Evolutionary conservation across 92 coral and sea anemone species (phyloP).

Genomic region (Umimayanthus kanabou): DNA sequence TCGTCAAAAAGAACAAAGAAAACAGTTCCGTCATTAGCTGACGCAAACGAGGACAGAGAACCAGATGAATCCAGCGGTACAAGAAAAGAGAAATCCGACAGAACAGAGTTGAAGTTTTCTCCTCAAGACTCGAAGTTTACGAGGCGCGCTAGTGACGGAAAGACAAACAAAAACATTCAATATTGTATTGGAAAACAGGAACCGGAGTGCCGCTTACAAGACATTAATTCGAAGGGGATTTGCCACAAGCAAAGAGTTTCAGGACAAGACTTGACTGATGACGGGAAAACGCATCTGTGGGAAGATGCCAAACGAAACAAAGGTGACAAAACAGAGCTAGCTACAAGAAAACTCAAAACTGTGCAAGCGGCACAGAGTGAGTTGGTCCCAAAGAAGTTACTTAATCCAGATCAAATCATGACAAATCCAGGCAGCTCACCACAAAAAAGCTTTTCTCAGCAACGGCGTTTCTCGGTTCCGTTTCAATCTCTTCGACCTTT

Average conservation of each 20-base stretch:
- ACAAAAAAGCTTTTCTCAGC: not conserved
- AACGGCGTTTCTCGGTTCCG: conserved; percentile 23
- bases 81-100: not conserved
- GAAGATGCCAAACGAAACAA: not conserved
- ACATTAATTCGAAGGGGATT: not conserved
- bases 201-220: not conserved
- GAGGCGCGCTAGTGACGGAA: not conserved
- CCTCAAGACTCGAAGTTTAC: not conserved
- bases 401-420: not conserved
- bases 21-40: not conserved
- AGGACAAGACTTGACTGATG: not conserved
- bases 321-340: not conserved
- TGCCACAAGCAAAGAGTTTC: not conserved
- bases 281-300: not conserved
- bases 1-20: not conserved
- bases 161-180: not conserved
- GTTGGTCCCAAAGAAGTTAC: not conserved
- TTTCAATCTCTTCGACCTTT: conserved; percentile 16
- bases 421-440: not conserved
- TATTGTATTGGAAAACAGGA: not conserved
- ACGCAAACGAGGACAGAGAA: not conserved
- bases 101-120: not conserved
- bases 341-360: not conserved
- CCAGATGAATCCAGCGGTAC: not conserved
- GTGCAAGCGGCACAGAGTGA: not conserved